These are phyloP conservation scores for Chrysocyon brachyurus DNA, from an alignment of 2,797 vertebrate genomes.

Conservation along the genomic window DNA sequence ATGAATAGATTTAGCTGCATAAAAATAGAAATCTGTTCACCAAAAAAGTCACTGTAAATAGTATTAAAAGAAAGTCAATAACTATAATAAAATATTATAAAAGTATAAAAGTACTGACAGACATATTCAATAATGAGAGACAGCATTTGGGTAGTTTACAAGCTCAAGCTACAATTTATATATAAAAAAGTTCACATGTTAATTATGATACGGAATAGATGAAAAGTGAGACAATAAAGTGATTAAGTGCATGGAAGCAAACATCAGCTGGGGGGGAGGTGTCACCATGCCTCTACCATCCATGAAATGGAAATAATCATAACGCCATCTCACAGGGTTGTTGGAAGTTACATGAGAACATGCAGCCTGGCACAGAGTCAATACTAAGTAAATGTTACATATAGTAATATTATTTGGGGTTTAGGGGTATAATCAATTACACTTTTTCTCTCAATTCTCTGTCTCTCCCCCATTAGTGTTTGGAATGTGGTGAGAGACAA, in stretches of 20 bases:
- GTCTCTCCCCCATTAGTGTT: neutral
- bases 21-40: constrained; percentile 25
- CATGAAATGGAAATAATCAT: neutral
- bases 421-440: neutral
- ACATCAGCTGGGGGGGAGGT: neutral
- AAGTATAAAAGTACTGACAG: constrained; percentile 26
- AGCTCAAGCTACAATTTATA: neutral
- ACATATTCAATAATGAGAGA: constrained; percentile 20
- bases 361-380: neutral
- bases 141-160: neutral
- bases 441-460: neutral
- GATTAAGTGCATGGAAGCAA: neutral
- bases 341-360: constrained; percentile 22
- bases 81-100: constrained; percentile 41
- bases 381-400: neutral
- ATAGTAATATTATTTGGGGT: neutral
- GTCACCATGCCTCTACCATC: neutral
- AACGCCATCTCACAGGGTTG: neutral
- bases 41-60: neutral
- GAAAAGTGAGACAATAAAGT: neutral
- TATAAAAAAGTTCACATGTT: neutral
- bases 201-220: neutral
- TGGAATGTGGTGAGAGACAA: neutral
- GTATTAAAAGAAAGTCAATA: constrained; percentile 43
- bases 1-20: neutral